phyloP scores from a whole-genome alignment of 2,113 vertebrate species.

The Hirundichthys speculiger region DNA sequence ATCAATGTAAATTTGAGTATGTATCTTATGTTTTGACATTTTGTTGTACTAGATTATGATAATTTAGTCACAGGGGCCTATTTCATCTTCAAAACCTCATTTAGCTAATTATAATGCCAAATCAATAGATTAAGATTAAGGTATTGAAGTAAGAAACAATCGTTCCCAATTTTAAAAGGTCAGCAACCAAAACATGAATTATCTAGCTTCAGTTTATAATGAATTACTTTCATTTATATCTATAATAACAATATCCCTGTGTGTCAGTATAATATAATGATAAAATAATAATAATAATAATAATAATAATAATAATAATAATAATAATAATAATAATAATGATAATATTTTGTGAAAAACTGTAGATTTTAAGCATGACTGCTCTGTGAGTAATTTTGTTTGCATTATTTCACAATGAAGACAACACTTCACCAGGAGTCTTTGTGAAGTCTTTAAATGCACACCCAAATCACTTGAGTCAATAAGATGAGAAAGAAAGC shows the following conservation, averaged over 20 bases:
- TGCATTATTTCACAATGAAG: slow-evolving; percentile 7
- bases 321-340: too few relatives aligned
- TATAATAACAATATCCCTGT: slow-evolving; percentile 17
- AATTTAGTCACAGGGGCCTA: slow-evolving; percentile 20
- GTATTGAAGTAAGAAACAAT: slow-evolving; percentile 32
- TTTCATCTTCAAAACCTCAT: slow-evolving; percentile 45
- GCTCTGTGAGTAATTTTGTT: neutral
- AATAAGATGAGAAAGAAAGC: slow-evolving; percentile 13
- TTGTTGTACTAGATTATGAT: slow-evolving; percentile 12
- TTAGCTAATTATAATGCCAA: slow-evolving; percentile 40
- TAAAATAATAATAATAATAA: too few relatives aligned
- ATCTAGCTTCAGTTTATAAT: slow-evolving; percentile 14
- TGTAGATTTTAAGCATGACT: neutral
- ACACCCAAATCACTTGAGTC: neutral
- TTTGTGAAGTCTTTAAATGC: neutral
- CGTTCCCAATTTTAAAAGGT: slow-evolving; percentile 34
- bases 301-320: too few relatives aligned
- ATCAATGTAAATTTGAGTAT: neutral
- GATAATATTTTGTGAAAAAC: neutral
- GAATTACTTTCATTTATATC: slow-evolving; percentile 36
- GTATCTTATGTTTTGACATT: slow-evolving; percentile 14
- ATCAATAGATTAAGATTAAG: slow-evolving; percentile 42
- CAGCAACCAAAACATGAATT: slow-evolving; percentile 38
- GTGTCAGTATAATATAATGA: slow-evolving; percentile 28
- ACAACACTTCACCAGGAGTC: neutral